Evolutionary conservation across 2,888 invertebrate genomes (phyloP), one percentile per base, ranked within the genome.

Genomic region (Habrosyne pyritoides): DNA sequence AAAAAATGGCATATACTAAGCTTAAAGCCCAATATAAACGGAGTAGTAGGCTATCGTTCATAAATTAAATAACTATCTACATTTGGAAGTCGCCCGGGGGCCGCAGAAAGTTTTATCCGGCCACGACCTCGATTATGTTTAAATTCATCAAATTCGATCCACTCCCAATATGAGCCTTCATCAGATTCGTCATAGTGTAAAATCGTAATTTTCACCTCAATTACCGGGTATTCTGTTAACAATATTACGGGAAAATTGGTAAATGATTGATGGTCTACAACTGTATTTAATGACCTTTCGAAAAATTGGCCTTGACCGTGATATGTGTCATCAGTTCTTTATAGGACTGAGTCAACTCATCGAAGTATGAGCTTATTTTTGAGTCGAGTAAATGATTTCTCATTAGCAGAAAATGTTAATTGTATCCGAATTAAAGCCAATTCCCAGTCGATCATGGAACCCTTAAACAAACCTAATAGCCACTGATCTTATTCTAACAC

Each of bases 111-210:
- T 18, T 42, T 42, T 42, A 42, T 42, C 1, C 14, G 18, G 14
- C 18, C 7, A 8, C 12, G 42, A 42, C 53, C 53, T 53, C 53
- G 28, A 47, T 53, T 36, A 7, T 18, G 21, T 28, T 18, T n/a
- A 51, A 60, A 58, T 65, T 63, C 52, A 21, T 57, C 51, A 61
- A 47, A 69, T 69, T 69, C 58, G 61, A 57, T 22, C 62, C 62
- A 66, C 59, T 51, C 55, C 62, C 60, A 67, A 69, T 61, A 64
- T 66, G 57, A 55, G 56, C 62, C 59, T 59, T 62, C 61, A 57
- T 59, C 56, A 52, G 60, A 66, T 69, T 66, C 61, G 62, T 42
- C 53, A 57, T 61, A 68, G 63, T 61, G 70, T 69, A 69, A 69
- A 69, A 60, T 56, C 47, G 59, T 57, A 64, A 56, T 67, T 69